Base-by-base conservation (phyloP, 1,140 invertebrate genomes). In the Coptotermes formosanus region DNA sequence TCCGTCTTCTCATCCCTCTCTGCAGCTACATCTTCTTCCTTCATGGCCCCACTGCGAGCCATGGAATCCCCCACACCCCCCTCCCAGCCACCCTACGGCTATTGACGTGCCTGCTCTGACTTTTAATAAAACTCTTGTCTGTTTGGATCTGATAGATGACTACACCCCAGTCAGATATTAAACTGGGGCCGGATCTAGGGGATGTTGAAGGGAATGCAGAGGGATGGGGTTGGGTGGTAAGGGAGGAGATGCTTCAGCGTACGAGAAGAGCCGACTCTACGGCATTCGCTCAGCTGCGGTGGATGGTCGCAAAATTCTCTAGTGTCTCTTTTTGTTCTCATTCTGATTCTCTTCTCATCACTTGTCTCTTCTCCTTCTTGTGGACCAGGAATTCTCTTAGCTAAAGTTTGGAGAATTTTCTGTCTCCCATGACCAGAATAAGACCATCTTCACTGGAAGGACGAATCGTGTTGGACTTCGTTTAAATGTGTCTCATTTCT, bases 71-170 rank as follows among this genome's bases (percentile, higher is more conserved):
- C 25, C 52, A 12, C 48, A 8, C 48, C 84, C 38, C 69, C 81
- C 82, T 23, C 85, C 85, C 75, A 81, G 55, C 87, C 82, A 64
- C 87, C 87, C 87, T 69, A 44, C 84, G 88, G 89, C 89, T 89
- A 90, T 90, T 90, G 90, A 91, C 90, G 89, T 90, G 87, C 89
- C 89, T 89, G 88, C 89, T 89, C 89, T 87, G 89, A 90, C 90
- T 90, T 91, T 91, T 91, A 91, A 90, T 90, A 90, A 90, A 90
- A 90, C 89, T 90, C 89, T 91, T 90, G 89, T 90, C 90, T 91
- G 90, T 91, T 91, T 90, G 90, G 89, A 89, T 89, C 89, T 91
- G 91, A 91, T 91, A 91, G 90, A 91, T 91, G 91, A 91, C 91
- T 91, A 89, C 90, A 89, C 91, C 90, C 89, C 88, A 90, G 90